Percentiles rank a stretch among this genome's conserved stretches.
phyloP scores from a whole-genome alignment of 2,888 invertebrate species.

The Noctua comes region DNA sequence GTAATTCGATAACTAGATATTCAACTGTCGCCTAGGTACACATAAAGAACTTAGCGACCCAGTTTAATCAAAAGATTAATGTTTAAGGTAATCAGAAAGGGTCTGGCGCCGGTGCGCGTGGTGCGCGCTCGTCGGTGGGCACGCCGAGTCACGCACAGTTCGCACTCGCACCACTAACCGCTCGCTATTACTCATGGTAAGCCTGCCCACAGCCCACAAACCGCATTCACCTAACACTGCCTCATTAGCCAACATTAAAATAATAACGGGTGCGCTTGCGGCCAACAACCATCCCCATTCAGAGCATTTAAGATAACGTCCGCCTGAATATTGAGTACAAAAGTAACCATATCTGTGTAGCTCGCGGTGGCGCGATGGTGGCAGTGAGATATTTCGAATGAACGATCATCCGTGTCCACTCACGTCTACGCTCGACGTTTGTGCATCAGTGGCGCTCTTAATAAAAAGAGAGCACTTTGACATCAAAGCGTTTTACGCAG shows the following conservation, averaged over 20 bases:
- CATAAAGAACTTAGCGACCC: slow-evolving; percentile 74
- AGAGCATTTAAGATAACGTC: slow-evolving; percentile 65
- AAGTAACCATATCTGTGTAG: slow-evolving; percentile 69
- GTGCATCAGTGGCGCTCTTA: slow-evolving; percentile 53
- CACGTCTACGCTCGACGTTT: slow-evolving; percentile 54
- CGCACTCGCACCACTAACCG: slow-evolving; percentile 79
- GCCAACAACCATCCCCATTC: slow-evolving; percentile 70
- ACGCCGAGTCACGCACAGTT: slow-evolving; percentile 78
- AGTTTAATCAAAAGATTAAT: slow-evolving; percentile 82
- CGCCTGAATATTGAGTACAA: slow-evolving; percentile 50
- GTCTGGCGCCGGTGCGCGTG: slow-evolving; percentile 75
- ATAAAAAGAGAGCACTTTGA: slow-evolving; percentile 66
- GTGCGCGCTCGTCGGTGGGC: slow-evolving; percentile 63
- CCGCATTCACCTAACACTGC: slow-evolving; percentile 80
- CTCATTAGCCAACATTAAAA: slow-evolving; percentile 83
- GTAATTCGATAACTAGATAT: slow-evolving; percentile 67
- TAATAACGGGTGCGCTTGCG: slow-evolving; percentile 79
- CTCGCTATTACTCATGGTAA: slow-evolving; percentile 80
- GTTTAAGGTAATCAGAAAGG: slow-evolving; percentile 81
- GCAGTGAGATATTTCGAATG: slow-evolving; percentile 59
- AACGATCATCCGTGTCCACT: slow-evolving; percentile 61
- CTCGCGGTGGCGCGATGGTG: slow-evolving; percentile 54
- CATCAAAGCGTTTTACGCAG: slow-evolving; percentile 78
- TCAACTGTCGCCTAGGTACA: slow-evolving; percentile 75
- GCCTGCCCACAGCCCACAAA: slow-evolving; percentile 76